Percentiles rank a stretch among this genome's conserved stretches.
Evolutionary conservation across 2,888 invertebrate species (phyloP).

Genomic region (Tillus elongatus): DNA sequence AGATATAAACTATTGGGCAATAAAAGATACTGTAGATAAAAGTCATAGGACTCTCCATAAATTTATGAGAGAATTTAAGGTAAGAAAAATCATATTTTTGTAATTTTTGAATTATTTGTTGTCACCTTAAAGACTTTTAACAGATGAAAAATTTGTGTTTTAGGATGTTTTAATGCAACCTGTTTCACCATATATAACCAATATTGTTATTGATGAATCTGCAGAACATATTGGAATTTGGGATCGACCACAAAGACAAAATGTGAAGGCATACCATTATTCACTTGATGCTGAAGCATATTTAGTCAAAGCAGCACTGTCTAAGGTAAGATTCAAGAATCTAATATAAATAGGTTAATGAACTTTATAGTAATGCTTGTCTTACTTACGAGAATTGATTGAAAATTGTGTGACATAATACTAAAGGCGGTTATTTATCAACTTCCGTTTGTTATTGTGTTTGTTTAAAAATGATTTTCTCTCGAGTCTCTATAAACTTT

Average conservation of each 20-base stretch:
- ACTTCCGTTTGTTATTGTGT: no score
- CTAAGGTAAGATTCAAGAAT: slow-evolving; percentile 20
- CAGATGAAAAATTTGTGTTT: slow-evolving; percentile 17
- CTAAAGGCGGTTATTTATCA: no score
- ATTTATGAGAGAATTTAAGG: slow-evolving; percentile 77
- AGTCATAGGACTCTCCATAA: slow-evolving; percentile 82
- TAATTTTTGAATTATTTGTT: no score
- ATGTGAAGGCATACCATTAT: slow-evolving; percentile 44
- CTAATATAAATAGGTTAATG: no score
- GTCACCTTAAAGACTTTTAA: slow-evolving; percentile 1
- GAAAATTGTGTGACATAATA: no score
- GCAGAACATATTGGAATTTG: slow-evolving; percentile 49
- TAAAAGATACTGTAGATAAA: slow-evolving; percentile 80
- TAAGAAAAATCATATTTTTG: no score
- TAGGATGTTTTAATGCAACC: slow-evolving; percentile 49
- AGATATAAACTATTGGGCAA: slow-evolving; percentile 89
- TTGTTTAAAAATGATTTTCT: no score
- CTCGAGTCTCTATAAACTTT: no score
- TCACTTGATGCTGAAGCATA: slow-evolving; percentile 37
- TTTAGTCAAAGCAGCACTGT: slow-evolving; percentile 26
- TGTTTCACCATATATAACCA: slow-evolving; percentile 42
- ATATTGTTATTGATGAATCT: slow-evolving; percentile 38
- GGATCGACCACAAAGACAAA: slow-evolving; percentile 51
- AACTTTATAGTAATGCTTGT: no score
- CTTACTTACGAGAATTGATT: no score